Evolutionary conservation across 1,140 invertebrate species (phyloP).

Genomic region (Probaryconus sp.): DNA sequence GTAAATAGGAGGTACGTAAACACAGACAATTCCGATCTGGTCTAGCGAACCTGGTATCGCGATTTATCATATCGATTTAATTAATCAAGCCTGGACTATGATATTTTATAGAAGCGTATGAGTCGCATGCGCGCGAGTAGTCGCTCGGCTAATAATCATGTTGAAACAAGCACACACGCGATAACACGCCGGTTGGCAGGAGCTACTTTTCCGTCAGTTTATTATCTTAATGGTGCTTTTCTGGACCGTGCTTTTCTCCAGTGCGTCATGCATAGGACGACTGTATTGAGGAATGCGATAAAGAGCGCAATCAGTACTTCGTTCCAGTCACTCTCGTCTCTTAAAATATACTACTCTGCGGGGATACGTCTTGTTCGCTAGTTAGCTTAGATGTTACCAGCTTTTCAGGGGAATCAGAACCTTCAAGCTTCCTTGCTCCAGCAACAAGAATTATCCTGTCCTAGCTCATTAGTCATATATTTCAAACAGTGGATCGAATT

Average conservation of each 20-base stretch:
- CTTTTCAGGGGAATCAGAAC: background rate
- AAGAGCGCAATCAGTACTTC: conserved; percentile 34
- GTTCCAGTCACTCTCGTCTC: conserved; percentile 1
- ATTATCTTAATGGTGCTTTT: conserved; percentile 60
- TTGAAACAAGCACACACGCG: conserved; percentile 31
- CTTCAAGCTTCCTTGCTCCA: background rate
- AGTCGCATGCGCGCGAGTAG: conserved; percentile 26
- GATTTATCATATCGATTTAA: conserved; percentile 56
- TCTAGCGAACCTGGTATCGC: conserved; percentile 1
- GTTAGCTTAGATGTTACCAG: conserved; percentile 3
- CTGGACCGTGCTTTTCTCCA: conserved; percentile 21
- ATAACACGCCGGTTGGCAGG: conserved; percentile 21
- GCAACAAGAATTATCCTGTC: conserved; percentile 11
- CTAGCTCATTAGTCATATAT: conserved; percentile 7
- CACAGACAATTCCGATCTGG: no score
- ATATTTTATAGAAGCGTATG: conserved; percentile 40
- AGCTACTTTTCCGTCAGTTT: conserved; percentile 47
- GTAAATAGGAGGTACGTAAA: conserved; percentile 22
- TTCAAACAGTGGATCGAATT: background rate
- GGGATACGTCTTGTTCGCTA: conserved; percentile 28
- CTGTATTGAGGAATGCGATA: conserved; percentile 50
- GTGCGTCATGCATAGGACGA: conserved; percentile 34
- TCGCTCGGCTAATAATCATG: conserved; percentile 49
- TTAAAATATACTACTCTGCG: conserved; percentile 38
- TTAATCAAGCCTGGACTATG: conserved; percentile 50